Evolutionary conservation across 2,113 vertebrate genomes (phyloP).

Genomic region (Callithrix jacchus): DNA sequence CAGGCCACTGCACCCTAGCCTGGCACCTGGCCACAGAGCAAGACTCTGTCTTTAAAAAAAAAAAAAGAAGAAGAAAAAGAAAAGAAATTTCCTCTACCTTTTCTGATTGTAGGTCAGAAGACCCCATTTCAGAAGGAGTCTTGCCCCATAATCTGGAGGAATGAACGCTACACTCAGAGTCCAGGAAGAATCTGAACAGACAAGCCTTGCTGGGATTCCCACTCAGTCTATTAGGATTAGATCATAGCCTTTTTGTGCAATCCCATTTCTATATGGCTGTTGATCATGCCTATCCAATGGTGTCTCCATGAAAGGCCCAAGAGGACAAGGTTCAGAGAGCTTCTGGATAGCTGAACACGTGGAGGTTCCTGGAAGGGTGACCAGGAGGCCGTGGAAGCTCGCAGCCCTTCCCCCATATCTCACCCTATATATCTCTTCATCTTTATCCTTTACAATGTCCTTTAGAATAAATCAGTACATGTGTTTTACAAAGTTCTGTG

Average conservation of each 20-base stretch:
- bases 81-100: background rate
- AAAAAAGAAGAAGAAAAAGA: no score
- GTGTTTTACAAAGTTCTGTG: background rate
- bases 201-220: background rate
- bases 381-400: background rate
- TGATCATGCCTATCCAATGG: background rate
- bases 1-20: no score
- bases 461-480: background rate
- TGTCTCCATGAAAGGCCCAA: background rate
- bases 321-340: background rate
- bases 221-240: background rate
- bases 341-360: background rate
- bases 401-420: background rate
- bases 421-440: background rate
- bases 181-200: background rate
- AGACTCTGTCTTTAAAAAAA: no score
- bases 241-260: background rate
- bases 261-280: background rate
- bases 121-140: background rate
- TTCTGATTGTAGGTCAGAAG: background rate
- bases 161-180: background rate
- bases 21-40: no score
- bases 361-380: background rate
- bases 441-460: background rate
- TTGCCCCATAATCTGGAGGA: background rate